Evolutionary conservation across 2,888 invertebrate genomes (phyloP), one percentile per base, ranked within the genome.

Genomic region (Cataglyphis altisquamis): DNA sequence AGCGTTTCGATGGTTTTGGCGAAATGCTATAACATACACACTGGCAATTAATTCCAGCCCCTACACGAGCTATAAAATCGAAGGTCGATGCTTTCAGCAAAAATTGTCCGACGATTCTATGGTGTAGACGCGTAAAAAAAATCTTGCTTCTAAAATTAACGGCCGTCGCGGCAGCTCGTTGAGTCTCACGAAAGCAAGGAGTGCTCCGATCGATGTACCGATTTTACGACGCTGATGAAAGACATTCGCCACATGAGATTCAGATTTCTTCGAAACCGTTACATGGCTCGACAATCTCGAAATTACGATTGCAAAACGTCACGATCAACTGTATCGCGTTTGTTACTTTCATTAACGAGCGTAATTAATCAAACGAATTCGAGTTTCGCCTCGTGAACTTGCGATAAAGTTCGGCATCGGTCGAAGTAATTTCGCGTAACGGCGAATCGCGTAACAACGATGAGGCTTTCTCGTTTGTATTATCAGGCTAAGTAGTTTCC

Each of bases 81-180:
- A 83, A 86, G 70, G 63, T 73, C 64, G 82, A 82, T 32, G 68
- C 73, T 84, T 75, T 75, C 36, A 55, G 25, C 32, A 57, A 78
- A 70, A 74, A 81, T 84, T 29, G 55, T 18, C 32, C 10, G 64
- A 52, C 25, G 32, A 62, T 68, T 52, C 80, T 57, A 32, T 25
- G 66, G 60, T 67, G 60, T 67, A 62, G 74, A 81, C 32, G 67
- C 36, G 36, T 60, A 77, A 77, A 72, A 57, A 52, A 77, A 73
- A 84, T 3, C 75, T n/a, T 74, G 81, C 83, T 83, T 84, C 73
- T 63, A 84, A 89, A 89, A 86, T 89, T 87, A 70, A 89, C 73
- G 66, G 75, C 67, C 64, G 41, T 74, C 77, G n/a, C 8, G 21
- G 52, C 18, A 60, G 83, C 66, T 88, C 82, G 72, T 85, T 84